phyloP scores from a whole-genome alignment of 1,140 invertebrate genomes.

The Atta texana region DNA sequence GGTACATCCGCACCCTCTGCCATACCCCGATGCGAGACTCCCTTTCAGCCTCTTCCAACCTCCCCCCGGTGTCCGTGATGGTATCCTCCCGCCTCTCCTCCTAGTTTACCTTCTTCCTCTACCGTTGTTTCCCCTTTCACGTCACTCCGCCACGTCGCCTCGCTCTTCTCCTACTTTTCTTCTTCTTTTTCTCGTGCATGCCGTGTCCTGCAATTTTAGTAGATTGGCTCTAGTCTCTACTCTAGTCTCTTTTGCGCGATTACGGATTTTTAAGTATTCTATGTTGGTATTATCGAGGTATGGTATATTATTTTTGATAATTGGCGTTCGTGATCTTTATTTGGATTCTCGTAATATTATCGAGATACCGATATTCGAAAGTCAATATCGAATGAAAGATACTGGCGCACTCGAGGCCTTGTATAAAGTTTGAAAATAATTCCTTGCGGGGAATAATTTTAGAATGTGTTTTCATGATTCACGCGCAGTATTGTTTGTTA shows the following conservation, averaged over 20 bases:
- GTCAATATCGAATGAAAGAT: slow-evolving; percentile 7
- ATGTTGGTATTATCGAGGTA: background rate
- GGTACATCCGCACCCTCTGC: slow-evolving; percentile 67
- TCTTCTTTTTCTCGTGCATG: background rate
- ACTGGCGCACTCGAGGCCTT: background rate
- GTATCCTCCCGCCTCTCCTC: slow-evolving; percentile 40
- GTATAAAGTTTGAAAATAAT: slow-evolving; percentile 5
- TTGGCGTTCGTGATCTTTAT: background rate
- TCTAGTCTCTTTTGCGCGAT: background rate
- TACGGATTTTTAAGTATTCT: slow-evolving; percentile 4
- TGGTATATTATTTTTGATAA: background rate
- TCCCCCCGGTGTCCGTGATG: slow-evolving; percentile 47
- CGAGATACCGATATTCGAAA: background rate
- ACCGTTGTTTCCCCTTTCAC: background rate
- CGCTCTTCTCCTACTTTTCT: background rate
- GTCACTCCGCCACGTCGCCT: background rate
- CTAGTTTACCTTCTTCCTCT: slow-evolving; percentile 22
- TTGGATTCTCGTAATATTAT: background rate
- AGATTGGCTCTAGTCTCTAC: background rate
- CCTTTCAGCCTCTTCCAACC: slow-evolving; percentile 61
- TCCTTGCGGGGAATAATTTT: background rate
- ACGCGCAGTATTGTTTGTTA: background rate
- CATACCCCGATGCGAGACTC: slow-evolving; percentile 39
- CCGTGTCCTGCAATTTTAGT: slow-evolving; percentile 25
- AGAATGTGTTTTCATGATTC: background rate